Evolutionary conservation across 30 jellyfish, hydroid and myxozoan genomes (phyloP).

Genomic region (Hydractinia echinata): DNA sequence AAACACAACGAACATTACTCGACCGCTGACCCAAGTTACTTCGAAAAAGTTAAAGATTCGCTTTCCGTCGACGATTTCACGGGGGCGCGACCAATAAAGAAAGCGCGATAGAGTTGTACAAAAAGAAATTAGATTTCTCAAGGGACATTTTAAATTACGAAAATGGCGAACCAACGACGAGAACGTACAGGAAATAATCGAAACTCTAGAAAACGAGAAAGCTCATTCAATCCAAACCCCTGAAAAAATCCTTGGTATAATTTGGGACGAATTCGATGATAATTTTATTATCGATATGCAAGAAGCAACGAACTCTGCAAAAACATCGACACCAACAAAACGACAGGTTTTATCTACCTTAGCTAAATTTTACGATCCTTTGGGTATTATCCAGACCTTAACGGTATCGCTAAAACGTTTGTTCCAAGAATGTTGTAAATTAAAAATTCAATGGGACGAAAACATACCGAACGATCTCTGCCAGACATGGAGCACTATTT

Average conservation of each 20-base stretch:
- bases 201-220: neutral
- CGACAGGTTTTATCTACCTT: too few species aligned
- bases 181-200: neutral
- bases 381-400: too few species aligned
- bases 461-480: too few species aligned
- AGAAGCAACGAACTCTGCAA: too few species aligned
- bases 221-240: fast-evolving
- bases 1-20: neutral
- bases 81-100: neutral
- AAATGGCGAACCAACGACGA: neutral
- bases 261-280: neutral
- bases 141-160: neutral
- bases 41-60: neutral
- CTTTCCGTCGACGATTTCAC: slow-evolving; percentile 7
- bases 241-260: neutral
- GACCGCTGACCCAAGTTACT: neutral
- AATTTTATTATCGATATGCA: too few species aligned
- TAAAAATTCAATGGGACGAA: too few species aligned
- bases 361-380: too few species aligned
- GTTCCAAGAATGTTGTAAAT: too few species aligned
- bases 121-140: neutral
- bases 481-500: too few species aligned
- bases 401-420: too few species aligned
- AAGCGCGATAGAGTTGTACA: neutral
- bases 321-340: too few species aligned